phyloP scores from a whole-genome alignment of 2,888 invertebrate species.

The Ormyrus thymus region DNA sequence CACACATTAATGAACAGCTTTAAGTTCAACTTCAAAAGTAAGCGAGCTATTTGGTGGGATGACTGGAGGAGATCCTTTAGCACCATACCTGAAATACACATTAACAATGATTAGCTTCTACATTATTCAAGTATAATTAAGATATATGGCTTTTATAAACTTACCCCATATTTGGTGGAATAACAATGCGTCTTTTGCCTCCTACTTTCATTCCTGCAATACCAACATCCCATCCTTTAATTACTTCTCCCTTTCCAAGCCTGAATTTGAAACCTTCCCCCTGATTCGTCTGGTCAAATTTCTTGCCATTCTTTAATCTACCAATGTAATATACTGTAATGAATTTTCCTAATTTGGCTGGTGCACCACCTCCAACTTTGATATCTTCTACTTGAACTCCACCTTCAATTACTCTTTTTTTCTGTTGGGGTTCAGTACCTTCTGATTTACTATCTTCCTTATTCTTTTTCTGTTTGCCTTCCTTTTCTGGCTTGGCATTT shows the following conservation, averaged over 20 bases:
- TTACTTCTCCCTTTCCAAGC: constrained; percentile 90
- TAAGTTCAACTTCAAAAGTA: constrained; percentile 93
- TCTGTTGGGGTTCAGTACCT: constrained; percentile 60
- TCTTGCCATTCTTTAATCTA: constrained; percentile 88
- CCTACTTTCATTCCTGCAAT: constrained; percentile 95
- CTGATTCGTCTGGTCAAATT: constrained; percentile 86
- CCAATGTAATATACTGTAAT: constrained; percentile 90
- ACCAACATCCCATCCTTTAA: constrained; percentile 93
- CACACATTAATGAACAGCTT: constrained; percentile 80
- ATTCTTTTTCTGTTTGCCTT: constrained; percentile 62
- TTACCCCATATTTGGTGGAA: constrained; percentile 92
- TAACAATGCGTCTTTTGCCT: constrained; percentile 89
- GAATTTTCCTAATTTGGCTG: constrained; percentile 86
- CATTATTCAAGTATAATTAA: neutral
- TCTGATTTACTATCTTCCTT: constrained; percentile 59
- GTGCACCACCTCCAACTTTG: constrained; percentile 84
- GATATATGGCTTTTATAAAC: constrained; percentile 69
- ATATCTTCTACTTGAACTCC: constrained; percentile 89
- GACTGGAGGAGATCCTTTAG: constrained; percentile 86
- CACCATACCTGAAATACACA: constrained; percentile 80
- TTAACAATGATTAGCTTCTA: neutral
- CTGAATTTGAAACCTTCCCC: constrained; percentile 92
- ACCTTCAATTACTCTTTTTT: constrained; percentile 81
- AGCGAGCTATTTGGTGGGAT: constrained; percentile 93
- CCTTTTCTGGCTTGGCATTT: constrained; percentile 58